A percentile compares a stretch with the other conserved stretches of the same genome.
phyloP scores from a whole-genome alignment of 2,797 vertebrate species.

The Lagothrix lagotricha region DNA sequence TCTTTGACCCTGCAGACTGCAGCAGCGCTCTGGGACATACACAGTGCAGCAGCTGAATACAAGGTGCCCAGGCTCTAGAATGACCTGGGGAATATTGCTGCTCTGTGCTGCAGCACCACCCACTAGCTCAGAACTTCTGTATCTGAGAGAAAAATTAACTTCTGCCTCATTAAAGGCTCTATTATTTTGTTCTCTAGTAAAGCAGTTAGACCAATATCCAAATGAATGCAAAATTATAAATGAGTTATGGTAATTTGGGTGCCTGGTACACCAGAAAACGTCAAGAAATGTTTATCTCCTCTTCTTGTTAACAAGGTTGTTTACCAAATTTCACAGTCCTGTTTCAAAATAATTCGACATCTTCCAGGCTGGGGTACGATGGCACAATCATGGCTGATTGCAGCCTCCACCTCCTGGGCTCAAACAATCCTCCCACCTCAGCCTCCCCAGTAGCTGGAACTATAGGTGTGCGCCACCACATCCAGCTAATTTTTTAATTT shows the following conservation, averaged over 20 bases:
- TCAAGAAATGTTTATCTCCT: neutral
- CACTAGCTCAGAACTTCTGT: neutral
- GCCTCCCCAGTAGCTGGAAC: neutral
- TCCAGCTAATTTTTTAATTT: neutral
- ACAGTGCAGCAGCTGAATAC: neutral
- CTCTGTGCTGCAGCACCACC: neutral
- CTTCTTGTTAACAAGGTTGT: neutral
- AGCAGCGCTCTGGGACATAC: neutral
- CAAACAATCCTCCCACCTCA: neutral
- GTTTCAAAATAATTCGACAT: neutral
- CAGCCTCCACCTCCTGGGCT: neutral
- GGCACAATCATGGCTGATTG: neutral
- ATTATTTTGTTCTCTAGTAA: neutral
- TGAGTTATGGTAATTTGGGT: neutral
- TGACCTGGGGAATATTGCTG: neutral
- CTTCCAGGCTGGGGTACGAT: neutral
- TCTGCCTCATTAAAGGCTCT: neutral
- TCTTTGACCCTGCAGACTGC: neutral
- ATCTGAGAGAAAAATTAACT: neutral
- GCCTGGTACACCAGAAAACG: neutral
- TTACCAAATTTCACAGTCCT: neutral
- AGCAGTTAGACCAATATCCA: neutral
- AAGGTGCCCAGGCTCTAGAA: fast-evolving
- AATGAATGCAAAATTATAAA: neutral
- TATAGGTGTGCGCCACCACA: neutral